A percentile compares a stretch with the other conserved stretches of the same genome.
These are phyloP conservation scores for Cephalopterus ornatus DNA, from an alignment of 2,113 vertebrate species.

Conservation along the genomic window DNA sequence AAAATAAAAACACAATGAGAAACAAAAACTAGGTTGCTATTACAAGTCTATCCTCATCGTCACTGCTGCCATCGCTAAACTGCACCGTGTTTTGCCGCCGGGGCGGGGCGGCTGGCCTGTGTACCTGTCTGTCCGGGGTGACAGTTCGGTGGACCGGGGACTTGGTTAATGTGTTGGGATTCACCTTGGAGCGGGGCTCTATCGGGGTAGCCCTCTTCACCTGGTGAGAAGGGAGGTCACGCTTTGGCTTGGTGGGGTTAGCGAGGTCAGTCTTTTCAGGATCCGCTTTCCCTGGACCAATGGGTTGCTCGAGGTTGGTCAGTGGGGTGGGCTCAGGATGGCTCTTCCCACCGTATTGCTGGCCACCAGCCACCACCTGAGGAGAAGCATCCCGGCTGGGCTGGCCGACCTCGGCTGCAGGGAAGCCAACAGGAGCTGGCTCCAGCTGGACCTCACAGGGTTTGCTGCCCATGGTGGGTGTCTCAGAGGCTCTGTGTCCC, in stretches of 20 bases:
- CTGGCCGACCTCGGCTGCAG: neutral
- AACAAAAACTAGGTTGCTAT: slow-evolving; percentile 87
- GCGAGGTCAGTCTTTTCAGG: neutral
- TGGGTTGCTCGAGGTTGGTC: neutral
- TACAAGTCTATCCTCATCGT: slow-evolving; percentile 93
- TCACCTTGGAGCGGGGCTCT: slow-evolving; percentile 40
- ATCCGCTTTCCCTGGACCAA: neutral
- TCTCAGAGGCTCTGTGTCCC: slow-evolving; percentile 66
- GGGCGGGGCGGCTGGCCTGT: slow-evolving; percentile 42
- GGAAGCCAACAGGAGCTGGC: neutral
- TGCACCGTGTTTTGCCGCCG: slow-evolving; percentile 76
- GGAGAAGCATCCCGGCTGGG: slow-evolving; percentile 19
- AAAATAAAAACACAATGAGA: slow-evolving; percentile 69
- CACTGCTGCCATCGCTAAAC: slow-evolving; percentile 89
- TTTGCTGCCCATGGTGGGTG: neutral
- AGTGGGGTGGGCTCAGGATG: neutral
- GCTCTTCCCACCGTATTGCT: slow-evolving; percentile 7
- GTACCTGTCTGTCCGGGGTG: slow-evolving; percentile 43
- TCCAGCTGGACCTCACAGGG: slow-evolving; percentile 2
- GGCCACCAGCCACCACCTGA: slow-evolving; percentile 12
- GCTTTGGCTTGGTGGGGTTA: neutral
- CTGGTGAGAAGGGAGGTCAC: neutral
- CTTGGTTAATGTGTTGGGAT: neutral
- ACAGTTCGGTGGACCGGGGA: neutral
- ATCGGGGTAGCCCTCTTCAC: neutral